Conservation (phyloP, 1,140 invertebrate genomes). For the Trachymyrmex cornetzi region DNA sequence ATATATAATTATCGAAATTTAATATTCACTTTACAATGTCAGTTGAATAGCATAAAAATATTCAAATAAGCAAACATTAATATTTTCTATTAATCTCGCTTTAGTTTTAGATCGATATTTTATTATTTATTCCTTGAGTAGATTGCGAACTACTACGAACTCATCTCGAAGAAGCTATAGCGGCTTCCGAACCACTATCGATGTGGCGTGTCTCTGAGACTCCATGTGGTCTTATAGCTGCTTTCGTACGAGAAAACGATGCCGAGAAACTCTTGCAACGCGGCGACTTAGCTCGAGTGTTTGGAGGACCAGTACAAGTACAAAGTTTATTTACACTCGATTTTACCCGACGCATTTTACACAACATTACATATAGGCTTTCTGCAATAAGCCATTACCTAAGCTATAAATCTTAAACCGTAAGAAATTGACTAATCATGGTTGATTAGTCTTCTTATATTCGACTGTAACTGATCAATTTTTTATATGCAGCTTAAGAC, state of each 20-base stretch:
- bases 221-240: constrained; percentile 83
- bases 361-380: background rate
- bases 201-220: constrained; percentile 84
- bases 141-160: constrained; percentile 74
- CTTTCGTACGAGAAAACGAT: constrained; percentile 82
- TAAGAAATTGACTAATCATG: no score
- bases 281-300: constrained; percentile 80
- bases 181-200: constrained; percentile 75
- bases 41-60: background rate
- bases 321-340: background rate
- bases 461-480: no score
- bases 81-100: background rate
- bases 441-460: no score
- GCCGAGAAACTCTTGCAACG: constrained; percentile 83
- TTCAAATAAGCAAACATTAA: background rate
- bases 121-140: constrained; percentile 18
- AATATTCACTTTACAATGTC: background rate
- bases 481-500: no score
- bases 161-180: constrained; percentile 82
- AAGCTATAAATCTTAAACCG: no score
- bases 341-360: background rate
- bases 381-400: no score
- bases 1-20: constrained; percentile 1
- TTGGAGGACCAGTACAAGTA: constrained; percentile 85
- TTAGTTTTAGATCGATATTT: background rate